These are phyloP conservation scores for Brachypodius melanocephalos DNA, from an alignment of 2,113 vertebrate species.

Conservation along the genomic window DNA sequence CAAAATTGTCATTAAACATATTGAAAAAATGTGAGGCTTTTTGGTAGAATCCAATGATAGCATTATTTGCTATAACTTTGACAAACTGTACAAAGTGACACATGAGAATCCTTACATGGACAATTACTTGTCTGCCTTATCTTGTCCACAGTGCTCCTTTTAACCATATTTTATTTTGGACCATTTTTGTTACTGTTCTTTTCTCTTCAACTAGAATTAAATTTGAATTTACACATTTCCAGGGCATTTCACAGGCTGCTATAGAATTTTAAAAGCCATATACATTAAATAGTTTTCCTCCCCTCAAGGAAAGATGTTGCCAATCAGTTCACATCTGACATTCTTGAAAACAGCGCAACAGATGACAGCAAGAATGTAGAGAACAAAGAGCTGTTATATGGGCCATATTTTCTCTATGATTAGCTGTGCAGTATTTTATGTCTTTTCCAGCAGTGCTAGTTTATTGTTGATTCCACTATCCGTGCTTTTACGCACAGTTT, in stretches of 20 bases:
- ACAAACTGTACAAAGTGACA: not conserved
- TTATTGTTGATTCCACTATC: slow-evolving; percentile 1
- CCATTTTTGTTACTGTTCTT: not conserved
- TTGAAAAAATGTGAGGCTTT: not conserved
- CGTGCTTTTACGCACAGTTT: not conserved
- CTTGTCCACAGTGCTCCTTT: not conserved
- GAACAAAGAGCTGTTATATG: slow-evolving; percentile 26
- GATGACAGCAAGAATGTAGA: slow-evolving; percentile 11
- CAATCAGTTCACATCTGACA: slow-evolving; percentile 14
- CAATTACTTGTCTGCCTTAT: not conserved
- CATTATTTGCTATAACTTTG: not conserved
- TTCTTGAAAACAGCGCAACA: slow-evolving; percentile 19
- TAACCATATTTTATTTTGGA: not conserved
- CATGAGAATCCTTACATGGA: not conserved
- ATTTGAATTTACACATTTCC: not conserved
- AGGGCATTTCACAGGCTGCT: not conserved
- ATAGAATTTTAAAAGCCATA: not conserved
- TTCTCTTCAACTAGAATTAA: not conserved
- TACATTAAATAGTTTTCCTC: not conserved
- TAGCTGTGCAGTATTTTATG: slow-evolving; percentile 37
- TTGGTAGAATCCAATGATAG: not conserved
- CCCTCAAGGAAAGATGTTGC: slow-evolving; percentile 12
- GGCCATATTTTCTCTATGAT: slow-evolving; percentile 4
- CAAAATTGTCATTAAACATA: not conserved
- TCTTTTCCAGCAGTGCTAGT: slow-evolving; percentile 4